A percentile compares a stretch with the other conserved stretches of the same genome.
Evolutionary conservation across 2,113 vertebrate genomes (phyloP).

Genomic region (Dissostichus mawsoni): DNA sequence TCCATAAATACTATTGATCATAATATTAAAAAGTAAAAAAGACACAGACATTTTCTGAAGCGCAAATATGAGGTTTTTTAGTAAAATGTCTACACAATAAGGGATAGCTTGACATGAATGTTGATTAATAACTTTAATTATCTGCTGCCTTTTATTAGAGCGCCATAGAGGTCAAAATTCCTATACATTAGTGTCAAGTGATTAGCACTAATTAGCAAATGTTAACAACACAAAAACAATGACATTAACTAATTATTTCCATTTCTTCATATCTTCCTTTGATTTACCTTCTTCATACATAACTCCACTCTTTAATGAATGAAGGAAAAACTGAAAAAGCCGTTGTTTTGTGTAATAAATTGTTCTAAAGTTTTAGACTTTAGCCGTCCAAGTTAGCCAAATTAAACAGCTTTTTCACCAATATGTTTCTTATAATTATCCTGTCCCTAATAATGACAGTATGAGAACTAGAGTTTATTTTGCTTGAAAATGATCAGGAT

Average conservation of each 20-base stretch:
- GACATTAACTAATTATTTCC: too few relatives aligned
- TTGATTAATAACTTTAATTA: too few relatives aligned
- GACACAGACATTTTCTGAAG: neutral
- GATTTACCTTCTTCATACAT: too few relatives aligned
- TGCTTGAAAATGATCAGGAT: neutral
- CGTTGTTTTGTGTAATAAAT: neutral
- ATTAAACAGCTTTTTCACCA: neutral
- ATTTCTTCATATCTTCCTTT: too few relatives aligned
- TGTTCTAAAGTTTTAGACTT: neutral
- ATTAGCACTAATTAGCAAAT: too few relatives aligned
- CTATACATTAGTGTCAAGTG: too few relatives aligned
- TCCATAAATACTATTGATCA: neutral
- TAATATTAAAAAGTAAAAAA: neutral
- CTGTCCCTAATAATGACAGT: slow-evolving; percentile 2
- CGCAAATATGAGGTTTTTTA: neutral
- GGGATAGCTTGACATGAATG: too few relatives aligned
- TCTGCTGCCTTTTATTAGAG: too few relatives aligned
- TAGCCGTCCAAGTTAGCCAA: neutral
- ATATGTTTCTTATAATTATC: slow-evolving; percentile 12
- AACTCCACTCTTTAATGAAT: neutral
- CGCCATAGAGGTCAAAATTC: too few relatives aligned
- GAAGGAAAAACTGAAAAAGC: neutral
- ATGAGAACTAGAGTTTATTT: neutral
- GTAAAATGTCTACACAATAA: neutral
- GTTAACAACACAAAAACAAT: too few relatives aligned